Percentiles rank a stretch among this genome's conserved stretches.
These are phyloP conservation scores for Australoheros facetus DNA, from an alignment of 2,797 vertebrate species.

Conservation along the genomic window DNA sequence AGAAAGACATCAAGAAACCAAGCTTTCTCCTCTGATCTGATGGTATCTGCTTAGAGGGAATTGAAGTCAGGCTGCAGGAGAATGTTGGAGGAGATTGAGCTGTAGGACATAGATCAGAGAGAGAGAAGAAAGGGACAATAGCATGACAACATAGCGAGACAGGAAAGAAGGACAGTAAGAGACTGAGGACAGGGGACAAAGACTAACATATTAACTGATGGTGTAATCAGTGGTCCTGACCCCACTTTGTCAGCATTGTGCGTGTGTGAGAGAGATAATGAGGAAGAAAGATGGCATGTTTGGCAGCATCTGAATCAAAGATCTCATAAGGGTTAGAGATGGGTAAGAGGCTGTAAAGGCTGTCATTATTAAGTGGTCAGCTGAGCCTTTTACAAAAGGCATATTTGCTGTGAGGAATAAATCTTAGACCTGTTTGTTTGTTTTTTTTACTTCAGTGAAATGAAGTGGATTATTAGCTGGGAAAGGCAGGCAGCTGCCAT, in stretches of 20 bases:
- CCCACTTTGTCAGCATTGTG: conserved; percentile 72
- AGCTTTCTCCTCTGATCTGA: conserved; percentile 75
- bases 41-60: conserved; percentile 94
- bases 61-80: conserved; percentile 91
- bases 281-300: conserved; percentile 43
- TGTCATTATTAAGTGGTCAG: background rate
- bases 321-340: conserved; percentile 34
- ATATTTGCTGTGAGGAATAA: background rate
- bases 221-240: conserved; percentile 69
- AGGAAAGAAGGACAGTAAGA: conserved; percentile 78
- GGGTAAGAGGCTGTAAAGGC: background rate
- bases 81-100: conserved; percentile 82
- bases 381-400: background rate
- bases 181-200: conserved; percentile 67
- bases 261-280: conserved; percentile 51
- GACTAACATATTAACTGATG: conserved; percentile 34
- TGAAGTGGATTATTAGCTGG: background rate
- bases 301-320: conserved; percentile 41
- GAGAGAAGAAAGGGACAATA: conserved; percentile 67
- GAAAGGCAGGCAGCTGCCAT: background rate
- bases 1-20: conserved; percentile 55
- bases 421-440: background rate
- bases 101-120: conserved; percentile 65
- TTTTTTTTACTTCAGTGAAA: accelerated
- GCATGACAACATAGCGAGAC: conserved; percentile 78